Evolutionary conservation across 2,797 vertebrate genomes (phyloP).

Genomic region (Lepilemur ruficaudatus): DNA sequence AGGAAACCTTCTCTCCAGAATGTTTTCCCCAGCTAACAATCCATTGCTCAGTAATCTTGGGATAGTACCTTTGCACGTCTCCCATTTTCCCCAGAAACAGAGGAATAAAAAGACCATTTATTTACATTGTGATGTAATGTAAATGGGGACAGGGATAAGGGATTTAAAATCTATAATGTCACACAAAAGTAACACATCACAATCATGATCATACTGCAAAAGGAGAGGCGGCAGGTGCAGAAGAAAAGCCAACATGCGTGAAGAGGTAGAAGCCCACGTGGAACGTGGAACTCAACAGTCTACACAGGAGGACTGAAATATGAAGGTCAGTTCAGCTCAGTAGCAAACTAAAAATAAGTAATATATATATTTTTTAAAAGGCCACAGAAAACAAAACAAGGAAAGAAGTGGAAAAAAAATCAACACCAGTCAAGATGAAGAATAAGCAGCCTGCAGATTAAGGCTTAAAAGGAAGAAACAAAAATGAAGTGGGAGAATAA

Average conservation of each 20-base stretch:
- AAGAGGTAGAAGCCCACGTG: fast-evolving
- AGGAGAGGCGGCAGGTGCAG: fast-evolving
- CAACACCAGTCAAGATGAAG: background rate
- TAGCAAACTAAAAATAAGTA: background rate
- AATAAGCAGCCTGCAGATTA: background rate
- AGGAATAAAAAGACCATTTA: background rate
- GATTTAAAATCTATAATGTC: background rate
- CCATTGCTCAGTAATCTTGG: background rate
- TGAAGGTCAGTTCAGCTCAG: background rate
- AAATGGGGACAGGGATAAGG: background rate
- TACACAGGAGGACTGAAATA: background rate
- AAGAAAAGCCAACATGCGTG: fast-evolving
- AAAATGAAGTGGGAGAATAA: background rate
- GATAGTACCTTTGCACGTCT: background rate
- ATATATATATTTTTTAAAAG: background rate
- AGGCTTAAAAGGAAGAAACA: background rate
- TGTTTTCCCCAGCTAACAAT: background rate
- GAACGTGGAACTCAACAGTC: fast-evolving
- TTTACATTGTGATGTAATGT: background rate
- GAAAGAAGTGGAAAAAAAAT: background rate
- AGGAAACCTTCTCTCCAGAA: background rate
- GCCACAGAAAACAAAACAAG: background rate
- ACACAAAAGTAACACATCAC: background rate
- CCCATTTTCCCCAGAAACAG: background rate
- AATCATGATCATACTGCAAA: background rate